A percentile compares a stretch with the other conserved stretches of the same genome.
phyloP scores from a whole-genome alignment of 2,888 invertebrate species.

The Molanna angustata region DNA sequence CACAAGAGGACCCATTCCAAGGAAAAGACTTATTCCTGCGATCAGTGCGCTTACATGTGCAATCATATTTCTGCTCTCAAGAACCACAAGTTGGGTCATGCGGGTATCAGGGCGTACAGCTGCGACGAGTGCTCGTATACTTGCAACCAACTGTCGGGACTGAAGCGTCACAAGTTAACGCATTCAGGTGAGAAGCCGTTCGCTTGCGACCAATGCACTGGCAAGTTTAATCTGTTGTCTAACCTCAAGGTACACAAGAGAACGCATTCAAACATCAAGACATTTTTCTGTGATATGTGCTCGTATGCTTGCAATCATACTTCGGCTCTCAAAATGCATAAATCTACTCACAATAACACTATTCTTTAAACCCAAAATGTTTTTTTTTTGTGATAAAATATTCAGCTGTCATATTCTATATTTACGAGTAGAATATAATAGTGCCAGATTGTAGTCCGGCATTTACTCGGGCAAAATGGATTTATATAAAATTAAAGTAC shows the following conservation, averaged over 20 bases:
- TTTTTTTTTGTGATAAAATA: too few species aligned
- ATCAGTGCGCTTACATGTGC: background rate
- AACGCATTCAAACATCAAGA: background rate
- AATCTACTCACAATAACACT: background rate
- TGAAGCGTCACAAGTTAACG: conserved; percentile 1
- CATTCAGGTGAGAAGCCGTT: background rate
- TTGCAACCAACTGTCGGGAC: background rate
- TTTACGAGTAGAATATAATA: background rate
- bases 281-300: background rate
- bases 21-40: background rate
- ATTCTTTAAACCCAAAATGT: too few species aligned
- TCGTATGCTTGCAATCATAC: conserved; percentile 2
- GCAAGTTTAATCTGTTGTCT: background rate
- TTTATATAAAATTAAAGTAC: too few species aligned
- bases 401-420: background rate
- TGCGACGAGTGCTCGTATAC: background rate
- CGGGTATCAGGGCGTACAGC: background rate
- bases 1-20: background rate
- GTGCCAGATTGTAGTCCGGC: background rate
- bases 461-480: too few species aligned
- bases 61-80: conserved; percentile 1
- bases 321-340: conserved; percentile 1
- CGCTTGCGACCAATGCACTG: background rate
- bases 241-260: conserved; percentile 1
- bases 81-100: background rate